These are phyloP conservation scores for Phaedon cochleariae DNA, from an alignment of 2,888 invertebrate species.

Conservation along the genomic window DNA sequence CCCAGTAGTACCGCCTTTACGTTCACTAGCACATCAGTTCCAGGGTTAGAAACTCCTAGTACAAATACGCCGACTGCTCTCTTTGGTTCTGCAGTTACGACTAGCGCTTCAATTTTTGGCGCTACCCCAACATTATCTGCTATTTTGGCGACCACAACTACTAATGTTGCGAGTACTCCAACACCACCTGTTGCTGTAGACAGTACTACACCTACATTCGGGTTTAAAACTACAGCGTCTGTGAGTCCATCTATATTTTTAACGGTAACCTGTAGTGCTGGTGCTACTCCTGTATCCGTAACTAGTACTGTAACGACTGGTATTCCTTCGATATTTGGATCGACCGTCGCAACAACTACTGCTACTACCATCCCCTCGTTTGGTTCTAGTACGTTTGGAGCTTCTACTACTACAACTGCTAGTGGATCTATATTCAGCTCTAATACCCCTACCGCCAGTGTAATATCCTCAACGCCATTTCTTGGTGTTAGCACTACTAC, in stretches of 20 bases:
- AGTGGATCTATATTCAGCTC: slow-evolving; percentile 32
- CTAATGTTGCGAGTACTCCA: slow-evolving; percentile 16
- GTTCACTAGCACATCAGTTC: not conserved
- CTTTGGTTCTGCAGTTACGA: slow-evolving; percentile 2
- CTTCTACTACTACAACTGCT: slow-evolving; percentile 39
- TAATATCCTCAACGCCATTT: not conserved
- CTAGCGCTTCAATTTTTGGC: not conserved
- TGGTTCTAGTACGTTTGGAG: slow-evolving; percentile 16
- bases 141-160: slow-evolving; percentile 18
- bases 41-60: not conserved
- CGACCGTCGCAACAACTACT: not conserved
- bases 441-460: slow-evolving; percentile 18
- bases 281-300: not conserved
- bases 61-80: not conserved
- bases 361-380: not conserved
- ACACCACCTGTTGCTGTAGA: not conserved
- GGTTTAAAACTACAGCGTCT: not conserved
- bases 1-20: not conserved
- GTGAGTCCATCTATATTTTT: not conserved
- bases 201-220: not conserved
- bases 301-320: slow-evolving; percentile 15
- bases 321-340: slow-evolving; percentile 16
- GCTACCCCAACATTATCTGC: not conserved
- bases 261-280: not conserved
- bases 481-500: not conserved